These are phyloP conservation scores for Thymelicus sylvestris DNA, from an alignment of 2,888 invertebrate species.

Conservation along the genomic window DNA sequence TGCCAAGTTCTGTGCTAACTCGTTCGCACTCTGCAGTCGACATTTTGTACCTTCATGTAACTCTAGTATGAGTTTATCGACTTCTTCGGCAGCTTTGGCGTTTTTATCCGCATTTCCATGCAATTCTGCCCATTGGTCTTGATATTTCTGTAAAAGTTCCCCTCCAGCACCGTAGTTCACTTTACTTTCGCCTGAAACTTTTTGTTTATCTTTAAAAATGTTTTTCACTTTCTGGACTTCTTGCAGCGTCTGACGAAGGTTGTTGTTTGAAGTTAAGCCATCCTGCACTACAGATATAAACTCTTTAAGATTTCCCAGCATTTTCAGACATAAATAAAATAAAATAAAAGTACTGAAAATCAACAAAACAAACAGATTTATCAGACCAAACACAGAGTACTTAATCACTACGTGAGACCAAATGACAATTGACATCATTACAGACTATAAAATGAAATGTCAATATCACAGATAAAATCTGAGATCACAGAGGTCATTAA, in stretches of 20 bases:
- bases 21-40: slow-evolving; percentile 65
- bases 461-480: no score
- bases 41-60: slow-evolving; percentile 64
- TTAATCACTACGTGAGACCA: no score
- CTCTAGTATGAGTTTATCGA: slow-evolving; percentile 72
- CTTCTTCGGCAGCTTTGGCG: slow-evolving; percentile 85
- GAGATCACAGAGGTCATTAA: no score
- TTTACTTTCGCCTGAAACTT: slow-evolving; percentile 61
- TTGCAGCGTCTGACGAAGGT: slow-evolving; percentile 71
- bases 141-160: slow-evolving; percentile 88
- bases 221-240: slow-evolving; percentile 77
- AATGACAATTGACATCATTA: no score
- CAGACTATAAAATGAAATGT: no score
- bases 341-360: no score
- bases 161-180: slow-evolving; percentile 87
- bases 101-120: slow-evolving; percentile 89
- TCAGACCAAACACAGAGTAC: no score
- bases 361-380: no score
- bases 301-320: slow-evolving; percentile 80
- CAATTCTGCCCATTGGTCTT: slow-evolving; percentile 88
- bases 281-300: slow-evolving; percentile 80
- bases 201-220: slow-evolving; percentile 74
- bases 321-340: slow-evolving; percentile 42
- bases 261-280: slow-evolving; percentile 71
- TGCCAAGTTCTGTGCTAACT: slow-evolving; percentile 66